A percentile compares a stretch with the other conserved stretches of the same genome.
Conservation (phyloP, 2,888 invertebrate species). For the Hydraecia micacea region DNA sequence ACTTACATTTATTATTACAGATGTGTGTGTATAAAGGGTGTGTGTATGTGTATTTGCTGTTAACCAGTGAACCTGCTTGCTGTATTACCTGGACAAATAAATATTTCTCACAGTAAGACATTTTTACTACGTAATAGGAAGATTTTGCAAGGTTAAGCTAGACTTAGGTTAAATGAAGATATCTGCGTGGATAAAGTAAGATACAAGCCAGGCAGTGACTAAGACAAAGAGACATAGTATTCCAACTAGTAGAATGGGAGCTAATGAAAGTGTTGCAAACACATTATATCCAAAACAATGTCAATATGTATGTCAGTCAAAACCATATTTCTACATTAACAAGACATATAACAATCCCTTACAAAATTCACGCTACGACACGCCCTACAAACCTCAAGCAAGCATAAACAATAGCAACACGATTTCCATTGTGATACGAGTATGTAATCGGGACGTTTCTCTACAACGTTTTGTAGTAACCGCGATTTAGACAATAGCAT, state of each 20-base stretch:
- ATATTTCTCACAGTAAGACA: too few relatives aligned
- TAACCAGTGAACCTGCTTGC: too few relatives aligned
- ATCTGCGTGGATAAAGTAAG: too few relatives aligned
- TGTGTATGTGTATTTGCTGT: too few relatives aligned
- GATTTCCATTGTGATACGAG: constrained; percentile 61
- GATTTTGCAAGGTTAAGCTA: too few relatives aligned
- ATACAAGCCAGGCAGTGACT: not conserved
- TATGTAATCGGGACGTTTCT: constrained; percentile 59
- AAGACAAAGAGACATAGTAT: not conserved
- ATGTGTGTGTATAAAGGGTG: too few relatives aligned
- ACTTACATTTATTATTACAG: too few relatives aligned
- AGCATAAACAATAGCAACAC: constrained; percentile 63
- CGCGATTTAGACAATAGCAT: constrained; percentile 77
- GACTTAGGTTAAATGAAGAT: too few relatives aligned
- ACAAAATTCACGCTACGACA: constrained; percentile 37
- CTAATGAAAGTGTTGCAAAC: not conserved
- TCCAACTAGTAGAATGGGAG: not conserved
- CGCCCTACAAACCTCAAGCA: constrained; percentile 50
- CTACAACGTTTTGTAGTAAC: constrained; percentile 62
- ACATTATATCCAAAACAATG: constrained; percentile 1
- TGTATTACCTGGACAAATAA: too few relatives aligned
- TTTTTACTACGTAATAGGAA: too few relatives aligned
- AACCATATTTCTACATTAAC: constrained; percentile 36
- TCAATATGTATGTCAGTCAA: constrained; percentile 29
- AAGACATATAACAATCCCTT: constrained; percentile 45